phyloP scores from a whole-genome alignment of 2,113 vertebrate species.

The Budorcas taxicolor region DNA sequence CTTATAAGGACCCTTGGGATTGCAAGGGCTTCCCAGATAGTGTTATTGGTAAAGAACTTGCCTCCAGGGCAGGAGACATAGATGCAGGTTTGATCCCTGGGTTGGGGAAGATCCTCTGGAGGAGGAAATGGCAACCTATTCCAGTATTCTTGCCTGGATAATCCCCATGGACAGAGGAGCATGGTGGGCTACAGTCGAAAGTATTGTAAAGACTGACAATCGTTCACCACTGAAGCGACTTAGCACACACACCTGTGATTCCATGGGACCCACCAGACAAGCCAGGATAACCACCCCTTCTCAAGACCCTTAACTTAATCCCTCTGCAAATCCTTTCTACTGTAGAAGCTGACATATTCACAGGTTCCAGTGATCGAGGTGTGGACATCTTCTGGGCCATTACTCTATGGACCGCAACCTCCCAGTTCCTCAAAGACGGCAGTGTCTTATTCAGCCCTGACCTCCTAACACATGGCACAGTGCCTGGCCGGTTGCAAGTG shows the following conservation, averaged over 20 bases:
- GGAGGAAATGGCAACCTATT: not conserved
- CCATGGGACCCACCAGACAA: not conserved
- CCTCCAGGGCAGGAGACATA: not conserved
- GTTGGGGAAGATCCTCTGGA: not conserved
- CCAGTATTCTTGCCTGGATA: not conserved
- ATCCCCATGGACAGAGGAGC: not conserved
- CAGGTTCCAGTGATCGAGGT: not conserved
- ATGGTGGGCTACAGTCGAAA: not conserved
- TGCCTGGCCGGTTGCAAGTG: rapidly evolving
- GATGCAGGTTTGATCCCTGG: not conserved
- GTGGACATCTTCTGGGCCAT: not conserved
- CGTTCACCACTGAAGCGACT: not conserved
- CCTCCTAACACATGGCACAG: not conserved
- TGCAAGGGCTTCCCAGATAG: not conserved
- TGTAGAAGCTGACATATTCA: not conserved
- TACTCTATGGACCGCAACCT: too few species aligned
- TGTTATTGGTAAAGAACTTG: not conserved
- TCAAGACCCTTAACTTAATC: not conserved
- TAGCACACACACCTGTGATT: not conserved
- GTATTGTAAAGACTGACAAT: not conserved
- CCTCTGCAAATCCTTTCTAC: not conserved
- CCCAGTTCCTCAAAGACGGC: not conserved
- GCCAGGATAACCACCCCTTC: not conserved
- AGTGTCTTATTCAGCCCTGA: not conserved
- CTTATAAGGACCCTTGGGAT: not conserved